Percentiles rank a stretch among this genome's conserved stretches.
phyloP scores from a whole-genome alignment of 2,888 invertebrate species.

The Sepioteuthis lessoniana region DNA sequence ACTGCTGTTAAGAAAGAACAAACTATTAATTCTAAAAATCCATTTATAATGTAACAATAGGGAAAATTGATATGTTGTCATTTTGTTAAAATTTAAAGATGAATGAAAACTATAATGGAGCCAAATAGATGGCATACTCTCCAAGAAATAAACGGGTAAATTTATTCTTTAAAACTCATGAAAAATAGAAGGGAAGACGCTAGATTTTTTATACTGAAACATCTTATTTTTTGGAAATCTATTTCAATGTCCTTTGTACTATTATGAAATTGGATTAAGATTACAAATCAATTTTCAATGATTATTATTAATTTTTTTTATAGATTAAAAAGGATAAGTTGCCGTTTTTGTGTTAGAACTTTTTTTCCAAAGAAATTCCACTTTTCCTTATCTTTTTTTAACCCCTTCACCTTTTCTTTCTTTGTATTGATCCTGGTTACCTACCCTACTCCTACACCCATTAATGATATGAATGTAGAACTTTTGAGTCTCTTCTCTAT shows the following conservation, averaged over 20 bases:
- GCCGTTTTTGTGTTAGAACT: not conserved
- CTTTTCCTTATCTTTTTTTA: not conserved
- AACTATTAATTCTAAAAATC: not conserved
- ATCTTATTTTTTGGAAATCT: too few species aligned
- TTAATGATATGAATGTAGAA: not conserved
- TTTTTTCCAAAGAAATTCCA: not conserved
- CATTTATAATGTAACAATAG: not conserved
- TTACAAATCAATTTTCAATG: too few species aligned
- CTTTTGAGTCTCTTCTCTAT: not conserved
- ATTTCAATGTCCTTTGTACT: too few species aligned
- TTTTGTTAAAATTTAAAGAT: too few species aligned
- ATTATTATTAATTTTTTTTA: not conserved
- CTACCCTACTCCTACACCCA: not conserved
- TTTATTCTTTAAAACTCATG: too few species aligned
- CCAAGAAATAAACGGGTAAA: too few species aligned
- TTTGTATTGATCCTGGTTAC: not conserved
- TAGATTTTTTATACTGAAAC: too few species aligned
- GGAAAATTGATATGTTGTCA: too few species aligned
- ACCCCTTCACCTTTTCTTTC: not conserved
- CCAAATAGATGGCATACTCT: too few species aligned
- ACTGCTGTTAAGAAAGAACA: not conserved
- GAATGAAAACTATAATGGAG: too few species aligned
- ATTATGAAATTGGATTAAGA: too few species aligned
- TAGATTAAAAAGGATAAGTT: not conserved
- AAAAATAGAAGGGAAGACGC: too few species aligned